A percentile compares a stretch with the other conserved stretches of the same genome.
These are phyloP conservation scores for Caenorhabditis plicata DNA, from an alignment of 2,888 invertebrate genomes.

Conservation along the genomic window DNA sequence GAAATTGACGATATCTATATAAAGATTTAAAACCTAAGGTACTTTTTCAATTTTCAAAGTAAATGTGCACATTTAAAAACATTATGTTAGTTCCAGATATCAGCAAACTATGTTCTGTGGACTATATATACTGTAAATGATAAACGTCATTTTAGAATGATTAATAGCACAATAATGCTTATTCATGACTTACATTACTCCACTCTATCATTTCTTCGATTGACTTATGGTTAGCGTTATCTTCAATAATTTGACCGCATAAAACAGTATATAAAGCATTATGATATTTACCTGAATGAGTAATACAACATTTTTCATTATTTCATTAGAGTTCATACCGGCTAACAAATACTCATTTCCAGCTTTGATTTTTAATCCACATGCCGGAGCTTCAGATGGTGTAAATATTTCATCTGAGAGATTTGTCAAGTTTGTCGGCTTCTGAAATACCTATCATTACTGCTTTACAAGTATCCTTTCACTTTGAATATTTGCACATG, in stretches of 20 bases:
- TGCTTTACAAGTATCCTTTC: not conserved
- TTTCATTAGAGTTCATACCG: no score
- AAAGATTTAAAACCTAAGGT: no score
- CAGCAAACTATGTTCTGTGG: no score
- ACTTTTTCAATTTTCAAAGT: no score
- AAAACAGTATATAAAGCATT: slow-evolving; percentile 35
- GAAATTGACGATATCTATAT: no score
- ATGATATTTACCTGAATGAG: slow-evolving; percentile 30
- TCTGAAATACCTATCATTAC: slow-evolving; percentile 28
- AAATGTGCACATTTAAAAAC: no score
- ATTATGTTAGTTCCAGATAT: no score
- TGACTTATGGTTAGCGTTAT: slow-evolving; percentile 14
- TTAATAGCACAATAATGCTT: no score
- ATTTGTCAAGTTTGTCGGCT: slow-evolving; percentile 41
- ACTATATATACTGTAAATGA: no score
- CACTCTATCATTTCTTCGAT: slow-evolving; percentile 55
- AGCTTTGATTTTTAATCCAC: slow-evolving; percentile 55
- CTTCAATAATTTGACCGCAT: slow-evolving; percentile 40
- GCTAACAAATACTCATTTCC: slow-evolving; percentile 61
- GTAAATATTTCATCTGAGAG: slow-evolving; percentile 58
- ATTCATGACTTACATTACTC: no score
- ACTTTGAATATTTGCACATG: slow-evolving; percentile 58
- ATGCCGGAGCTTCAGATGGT: slow-evolving; percentile 59
- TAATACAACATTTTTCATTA: no score
- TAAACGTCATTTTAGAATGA: no score